Evolutionary conservation across 1,140 invertebrate genomes (phyloP).

Genomic region (Pteromalus puparum): DNA sequence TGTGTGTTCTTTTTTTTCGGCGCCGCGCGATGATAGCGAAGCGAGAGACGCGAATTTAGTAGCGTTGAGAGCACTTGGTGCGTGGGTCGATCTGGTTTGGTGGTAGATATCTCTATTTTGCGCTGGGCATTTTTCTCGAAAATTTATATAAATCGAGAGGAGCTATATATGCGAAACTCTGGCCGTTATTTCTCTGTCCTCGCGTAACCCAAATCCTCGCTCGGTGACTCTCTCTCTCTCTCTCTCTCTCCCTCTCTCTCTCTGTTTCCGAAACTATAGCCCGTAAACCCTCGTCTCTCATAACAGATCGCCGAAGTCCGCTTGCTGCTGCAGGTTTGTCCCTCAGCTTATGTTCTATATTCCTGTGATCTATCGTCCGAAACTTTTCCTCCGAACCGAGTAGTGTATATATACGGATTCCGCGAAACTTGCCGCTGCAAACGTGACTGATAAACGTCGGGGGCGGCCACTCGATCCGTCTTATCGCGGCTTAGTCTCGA

Average conservation of each 20-base stretch:
- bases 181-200: too few relatives aligned
- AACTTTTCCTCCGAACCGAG: neutral
- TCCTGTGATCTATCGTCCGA: neutral
- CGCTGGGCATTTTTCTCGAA: too few relatives aligned
- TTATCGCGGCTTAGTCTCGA: conserved; percentile 34
- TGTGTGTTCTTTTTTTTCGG: neutral
- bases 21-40: neutral
- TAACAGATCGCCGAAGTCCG: neutral
- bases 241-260: too few relatives aligned
- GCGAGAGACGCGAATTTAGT: conserved; percentile 6
- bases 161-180: too few relatives aligned
- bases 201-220: too few relatives aligned
- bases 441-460: neutral
- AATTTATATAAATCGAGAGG: too few relatives aligned
- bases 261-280: too few relatives aligned
- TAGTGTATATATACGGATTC: neutral
- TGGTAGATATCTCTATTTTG: neutral
- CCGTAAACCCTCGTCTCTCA: neutral
- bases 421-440: neutral
- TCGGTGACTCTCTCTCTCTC: too few relatives aligned
- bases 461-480: neutral
- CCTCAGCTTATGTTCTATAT: too few relatives aligned
- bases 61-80: too few relatives aligned
- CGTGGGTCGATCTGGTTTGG: neutral
- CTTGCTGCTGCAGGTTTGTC: too few relatives aligned